Evolutionary conservation across 1,140 invertebrate genomes (phyloP), one percentile per base, ranked within the genome.

Genomic region (Drosophila mojavensis): DNA sequence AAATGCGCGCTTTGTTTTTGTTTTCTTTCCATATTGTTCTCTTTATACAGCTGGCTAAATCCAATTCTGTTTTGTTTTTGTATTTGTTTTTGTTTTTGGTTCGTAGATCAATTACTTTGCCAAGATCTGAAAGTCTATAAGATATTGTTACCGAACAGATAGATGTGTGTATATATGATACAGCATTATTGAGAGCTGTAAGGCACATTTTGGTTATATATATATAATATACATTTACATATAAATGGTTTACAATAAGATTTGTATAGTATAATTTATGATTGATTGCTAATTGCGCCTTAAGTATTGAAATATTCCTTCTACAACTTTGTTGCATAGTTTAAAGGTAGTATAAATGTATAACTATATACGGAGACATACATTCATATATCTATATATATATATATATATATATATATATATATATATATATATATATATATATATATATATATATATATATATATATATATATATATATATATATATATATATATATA

Each of bases 261-360:
- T 17, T 56, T 33, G 50, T 73, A 60, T 53, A 47, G 45, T 64
- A 65, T 47, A 53, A 58, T 66, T 59, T 26, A 58, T 69, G 75
- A 73, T 70, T 78, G 79, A 79, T 86, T 86, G 78, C 79, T 79
- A 79, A 85, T 76, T 85, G 82, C 82, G 78, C 82, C 75, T 71
- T 26, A 72, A 63, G 51, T 69, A 51, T 65, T 68, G n/a, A n/a
- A 47, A 47, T 84, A 20, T 28, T 50, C 4, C 11, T 26, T 50
- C 56, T 59, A 66, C 24, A 77, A 69, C 74, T 73, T 81, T 70
- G 58, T 76, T 60, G 81, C 75, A 79, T 71, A 60, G 36, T 60
- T 58, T 28, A 39, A 45, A 45, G 50, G 39, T 48, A 47, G 39
- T 48, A 47, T 53, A 60, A 36, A 51, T 11, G 10, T 28, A 15